A percentile compares a stretch with the other conserved stretches of the same genome.
phyloP scores from a whole-genome alignment of 2,113 vertebrate species.

The Percopsis transmontana region DNA sequence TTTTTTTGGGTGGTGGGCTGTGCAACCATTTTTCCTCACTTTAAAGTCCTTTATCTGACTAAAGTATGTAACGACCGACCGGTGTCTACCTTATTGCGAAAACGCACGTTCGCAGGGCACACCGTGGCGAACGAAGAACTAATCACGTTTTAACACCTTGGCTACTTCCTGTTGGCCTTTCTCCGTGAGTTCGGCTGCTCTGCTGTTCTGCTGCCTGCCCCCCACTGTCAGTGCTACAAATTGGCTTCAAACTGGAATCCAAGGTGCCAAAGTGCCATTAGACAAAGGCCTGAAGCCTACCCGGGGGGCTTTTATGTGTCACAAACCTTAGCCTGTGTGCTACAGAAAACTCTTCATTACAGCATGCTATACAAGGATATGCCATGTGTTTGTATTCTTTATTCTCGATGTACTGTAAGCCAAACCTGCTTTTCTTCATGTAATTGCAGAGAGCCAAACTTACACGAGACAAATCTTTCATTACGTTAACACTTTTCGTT shows the following conservation, averaged over 20 bases:
- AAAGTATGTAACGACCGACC: too few species aligned
- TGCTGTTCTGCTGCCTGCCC: constrained; percentile 36
- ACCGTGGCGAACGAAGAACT: constrained; percentile 66
- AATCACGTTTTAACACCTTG: constrained; percentile 79
- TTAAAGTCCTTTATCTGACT: constrained; percentile 44
- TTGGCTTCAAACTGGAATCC: constrained; percentile 77
- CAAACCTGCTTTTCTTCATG: neutral
- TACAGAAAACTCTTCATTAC: constrained; percentile 63
- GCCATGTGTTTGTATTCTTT: neutral
- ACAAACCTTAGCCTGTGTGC: constrained; percentile 43
- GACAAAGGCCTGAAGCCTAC: constrained; percentile 69
- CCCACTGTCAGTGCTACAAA: constrained; percentile 69
- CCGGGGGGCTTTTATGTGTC: constrained; percentile 60
- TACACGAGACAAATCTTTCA: neutral
- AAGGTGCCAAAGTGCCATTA: constrained; percentile 79
- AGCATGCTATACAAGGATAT: constrained; percentile 6
- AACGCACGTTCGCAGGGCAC: constrained; percentile 25
- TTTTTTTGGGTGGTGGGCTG: neutral
- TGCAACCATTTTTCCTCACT: constrained; percentile 9
- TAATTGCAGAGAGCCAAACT: neutral
- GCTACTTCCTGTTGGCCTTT: constrained; percentile 51
- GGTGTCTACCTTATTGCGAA: too few species aligned
- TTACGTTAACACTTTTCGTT: neutral
- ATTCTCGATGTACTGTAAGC: neutral
- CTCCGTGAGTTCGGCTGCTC: constrained; percentile 38